Conservation (phyloP, 2,113 vertebrate species). For the Enhydra lutris region DNA sequence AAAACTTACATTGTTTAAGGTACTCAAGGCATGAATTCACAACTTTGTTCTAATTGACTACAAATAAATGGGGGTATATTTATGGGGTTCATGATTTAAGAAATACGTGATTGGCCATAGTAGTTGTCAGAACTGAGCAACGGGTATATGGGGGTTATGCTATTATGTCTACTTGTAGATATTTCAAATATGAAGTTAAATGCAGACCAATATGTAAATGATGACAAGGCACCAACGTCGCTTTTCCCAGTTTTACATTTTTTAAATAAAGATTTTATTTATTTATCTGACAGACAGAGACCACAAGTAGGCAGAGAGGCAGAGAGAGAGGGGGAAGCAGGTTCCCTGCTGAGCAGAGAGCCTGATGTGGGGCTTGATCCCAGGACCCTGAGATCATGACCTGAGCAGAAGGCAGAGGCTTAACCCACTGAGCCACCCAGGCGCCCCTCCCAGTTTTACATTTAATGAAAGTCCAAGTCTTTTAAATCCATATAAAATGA, state of each 20-base stretch:
- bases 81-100: background rate
- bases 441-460: background rate
- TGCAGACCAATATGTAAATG: background rate
- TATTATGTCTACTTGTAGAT: background rate
- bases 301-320: too few relatives aligned
- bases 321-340: too few relatives aligned
- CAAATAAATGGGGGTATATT: background rate
- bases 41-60: background rate
- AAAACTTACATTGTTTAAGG: background rate
- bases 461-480: background rate
- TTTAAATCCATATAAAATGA: background rate
- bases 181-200: conserved; percentile 14
- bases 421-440: too few relatives aligned
- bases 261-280: too few relatives aligned
- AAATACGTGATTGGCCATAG: background rate
- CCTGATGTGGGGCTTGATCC: too few relatives aligned
- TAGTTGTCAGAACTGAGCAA: background rate
- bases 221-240: background rate
- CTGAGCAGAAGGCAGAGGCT: too few relatives aligned
- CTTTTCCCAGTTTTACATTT: background rate
- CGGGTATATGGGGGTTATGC: background rate
- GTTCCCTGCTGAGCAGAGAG: too few relatives aligned
- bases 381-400: too few relatives aligned
- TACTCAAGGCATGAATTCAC: background rate
- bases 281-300: too few relatives aligned